phyloP scores from a whole-genome alignment of 2,797 vertebrate species.

The Pogonophryne albipinna region DNA sequence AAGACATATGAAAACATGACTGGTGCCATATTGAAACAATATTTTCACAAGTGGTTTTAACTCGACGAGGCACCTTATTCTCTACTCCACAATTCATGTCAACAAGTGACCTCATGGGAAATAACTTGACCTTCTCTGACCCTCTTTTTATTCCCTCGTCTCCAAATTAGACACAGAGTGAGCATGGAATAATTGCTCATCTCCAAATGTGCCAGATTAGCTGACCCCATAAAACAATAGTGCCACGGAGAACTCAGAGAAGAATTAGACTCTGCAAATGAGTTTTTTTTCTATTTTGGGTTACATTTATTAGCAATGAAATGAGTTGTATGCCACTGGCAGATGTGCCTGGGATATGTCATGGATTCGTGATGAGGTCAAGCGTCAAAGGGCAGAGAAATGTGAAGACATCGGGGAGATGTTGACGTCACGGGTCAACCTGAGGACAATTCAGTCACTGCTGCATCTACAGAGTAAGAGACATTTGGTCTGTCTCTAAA shows the following conservation, averaged over 20 bases:
- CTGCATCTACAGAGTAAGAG: not conserved
- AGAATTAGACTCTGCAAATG: constrained; percentile 67
- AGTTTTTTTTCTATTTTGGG: constrained; percentile 77
- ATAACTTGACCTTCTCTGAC: constrained; percentile 60
- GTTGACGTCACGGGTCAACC: constrained; percentile 4
- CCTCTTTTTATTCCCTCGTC: constrained; percentile 47
- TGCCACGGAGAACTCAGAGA: constrained; percentile 53
- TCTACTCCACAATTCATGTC: constrained; percentile 57
- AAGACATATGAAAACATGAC: not conserved
- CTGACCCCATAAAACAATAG: constrained; percentile 78
- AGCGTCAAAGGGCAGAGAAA: constrained; percentile 45
- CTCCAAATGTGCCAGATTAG: constrained; percentile 74
- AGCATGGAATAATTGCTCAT: constrained; percentile 73
- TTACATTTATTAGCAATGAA: constrained; percentile 64
- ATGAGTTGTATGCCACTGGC: constrained; percentile 32
- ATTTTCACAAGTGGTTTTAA: constrained; percentile 27
- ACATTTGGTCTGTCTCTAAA: not conserved
- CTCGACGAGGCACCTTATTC: constrained; percentile 26
- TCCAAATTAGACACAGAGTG: constrained; percentile 53
- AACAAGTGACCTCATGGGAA: constrained; percentile 67
- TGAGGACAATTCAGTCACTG: constrained; percentile 25
- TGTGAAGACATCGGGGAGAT: constrained; percentile 21
- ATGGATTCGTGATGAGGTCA: constrained; percentile 55
- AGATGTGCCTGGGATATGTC: constrained; percentile 32
- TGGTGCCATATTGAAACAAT: not conserved